Conservation (phyloP, 2,888 invertebrate species). For the Erannis defoliaria region DNA sequence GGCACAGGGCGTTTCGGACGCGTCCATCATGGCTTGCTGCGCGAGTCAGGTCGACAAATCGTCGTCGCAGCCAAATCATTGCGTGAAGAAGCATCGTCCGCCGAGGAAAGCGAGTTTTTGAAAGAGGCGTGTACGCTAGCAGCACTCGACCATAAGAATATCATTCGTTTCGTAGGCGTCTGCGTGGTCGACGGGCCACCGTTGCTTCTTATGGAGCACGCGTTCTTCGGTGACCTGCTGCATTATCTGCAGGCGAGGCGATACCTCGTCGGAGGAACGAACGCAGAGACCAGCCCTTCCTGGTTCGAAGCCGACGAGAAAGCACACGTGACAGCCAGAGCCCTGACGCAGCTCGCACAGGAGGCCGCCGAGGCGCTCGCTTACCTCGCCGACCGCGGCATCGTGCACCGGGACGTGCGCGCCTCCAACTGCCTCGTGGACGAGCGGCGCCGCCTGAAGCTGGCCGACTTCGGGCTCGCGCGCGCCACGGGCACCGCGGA, state of each 20-base stretch:
- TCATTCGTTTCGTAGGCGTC: conserved; percentile 93
- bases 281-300: conserved; percentile 82
- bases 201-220: conserved; percentile 96
- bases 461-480: conserved; percentile 96
- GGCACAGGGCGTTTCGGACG: conserved; percentile 69
- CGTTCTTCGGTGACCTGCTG: conserved; percentile 96
- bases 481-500: conserved; percentile 88
- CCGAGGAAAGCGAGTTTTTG: conserved; percentile 90
- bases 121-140: conserved; percentile 96
- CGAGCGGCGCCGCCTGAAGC: conserved; percentile 89
- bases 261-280: conserved; percentile 88
- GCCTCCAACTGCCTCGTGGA: conserved; percentile 93
- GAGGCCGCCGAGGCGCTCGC: conserved; percentile 62
- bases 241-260: conserved; percentile 90
- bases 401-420: conserved; percentile 94
- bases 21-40: conserved; percentile 61
- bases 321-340: conserved; percentile 56
- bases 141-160: conserved; percentile 93
- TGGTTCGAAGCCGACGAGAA: conserved; percentile 81
- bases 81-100: conserved; percentile 91
- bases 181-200: conserved; percentile 92
- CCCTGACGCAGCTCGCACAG: conserved; percentile 62
- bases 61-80: conserved; percentile 93
- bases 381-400: conserved; percentile 91
- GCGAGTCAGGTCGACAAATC: conserved; percentile 54